phyloP scores from a whole-genome alignment of 2,113 vertebrate genomes.

The Oplegnathus fasciatus region DNA sequence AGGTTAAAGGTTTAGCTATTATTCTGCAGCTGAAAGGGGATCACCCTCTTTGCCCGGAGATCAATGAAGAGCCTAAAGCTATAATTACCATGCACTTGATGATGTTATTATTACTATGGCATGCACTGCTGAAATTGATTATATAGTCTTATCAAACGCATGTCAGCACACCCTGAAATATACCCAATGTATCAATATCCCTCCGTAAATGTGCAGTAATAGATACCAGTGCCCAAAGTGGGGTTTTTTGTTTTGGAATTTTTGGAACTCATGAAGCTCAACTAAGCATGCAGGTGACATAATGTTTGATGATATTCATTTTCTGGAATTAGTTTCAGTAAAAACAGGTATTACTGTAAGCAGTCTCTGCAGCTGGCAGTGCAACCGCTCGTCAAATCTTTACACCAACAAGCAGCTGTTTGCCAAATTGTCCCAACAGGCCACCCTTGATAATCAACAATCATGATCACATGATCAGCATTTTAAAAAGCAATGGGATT shows the following conservation, averaged over 20 bases:
- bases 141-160: conserved; percentile 55
- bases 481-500: conserved; percentile 39
- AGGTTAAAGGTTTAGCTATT: conserved; percentile 84
- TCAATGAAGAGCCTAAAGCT: conserved; percentile 83
- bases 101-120: conserved; percentile 82
- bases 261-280: conserved; percentile 5
- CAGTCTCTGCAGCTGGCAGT: conserved; percentile 49
- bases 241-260: not conserved
- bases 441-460: conserved; percentile 39
- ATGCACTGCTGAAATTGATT: conserved; percentile 70
- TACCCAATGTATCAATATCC: not conserved
- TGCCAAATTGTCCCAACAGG: conserved; percentile 51
- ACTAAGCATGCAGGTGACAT: conserved; percentile 33
- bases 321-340: conserved; percentile 20
- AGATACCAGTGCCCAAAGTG: not conserved
- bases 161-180: conserved; percentile 52
- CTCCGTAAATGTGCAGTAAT: not conserved
- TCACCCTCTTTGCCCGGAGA: conserved; percentile 76
- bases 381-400: conserved; percentile 60
- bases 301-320: conserved; percentile 33
- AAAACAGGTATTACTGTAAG: conserved; percentile 30
- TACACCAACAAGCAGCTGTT: conserved; percentile 59
- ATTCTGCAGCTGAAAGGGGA: conserved; percentile 80
- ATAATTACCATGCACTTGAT: conserved; percentile 82
- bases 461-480: conserved; percentile 37